phyloP scores from a whole-genome alignment of 1,140 invertebrate species.

The Eumeta japonica region DNA sequence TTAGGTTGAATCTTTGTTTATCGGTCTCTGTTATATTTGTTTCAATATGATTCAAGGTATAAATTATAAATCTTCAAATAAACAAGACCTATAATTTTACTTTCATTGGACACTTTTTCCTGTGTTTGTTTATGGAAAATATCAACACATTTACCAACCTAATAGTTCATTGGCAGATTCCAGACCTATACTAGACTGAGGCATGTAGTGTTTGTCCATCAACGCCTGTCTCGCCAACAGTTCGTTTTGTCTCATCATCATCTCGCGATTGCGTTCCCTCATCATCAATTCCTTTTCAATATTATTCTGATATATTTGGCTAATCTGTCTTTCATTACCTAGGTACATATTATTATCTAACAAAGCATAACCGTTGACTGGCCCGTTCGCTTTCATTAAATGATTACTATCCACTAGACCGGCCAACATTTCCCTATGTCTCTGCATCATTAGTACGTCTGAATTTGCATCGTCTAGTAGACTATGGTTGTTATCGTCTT shows the following conservation, averaged over 20 bases:
- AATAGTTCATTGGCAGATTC: slow-evolving; percentile 51
- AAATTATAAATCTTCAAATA: no score
- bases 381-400: slow-evolving; percentile 28
- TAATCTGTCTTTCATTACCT: slow-evolving; percentile 44
- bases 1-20: no score
- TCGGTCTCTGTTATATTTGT: no score
- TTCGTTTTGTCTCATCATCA: slow-evolving; percentile 43
- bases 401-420: slow-evolving; percentile 33
- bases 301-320: slow-evolving; percentile 37
- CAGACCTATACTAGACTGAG: slow-evolving; percentile 37
- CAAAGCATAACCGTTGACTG: slow-evolving; percentile 37
- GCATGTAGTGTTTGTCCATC: slow-evolving; percentile 42
- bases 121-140: not conserved
- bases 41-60: no score
- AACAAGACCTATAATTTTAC: not conserved
- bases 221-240: slow-evolving; percentile 35
- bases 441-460: slow-evolving; percentile 44
- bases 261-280: slow-evolving; percentile 31
- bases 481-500: slow-evolving; percentile 46
- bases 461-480: slow-evolving; percentile 39
- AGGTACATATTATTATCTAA: slow-evolving; percentile 37
- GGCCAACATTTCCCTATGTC: slow-evolving; percentile 45
- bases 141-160: slow-evolving; percentile 22
- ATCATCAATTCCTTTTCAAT: slow-evolving; percentile 41
- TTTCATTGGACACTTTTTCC: not conserved